These are phyloP conservation scores for Phrynocephalus versicolor DNA, from an alignment of 2,113 vertebrate species.

Conservation along the genomic window DNA sequence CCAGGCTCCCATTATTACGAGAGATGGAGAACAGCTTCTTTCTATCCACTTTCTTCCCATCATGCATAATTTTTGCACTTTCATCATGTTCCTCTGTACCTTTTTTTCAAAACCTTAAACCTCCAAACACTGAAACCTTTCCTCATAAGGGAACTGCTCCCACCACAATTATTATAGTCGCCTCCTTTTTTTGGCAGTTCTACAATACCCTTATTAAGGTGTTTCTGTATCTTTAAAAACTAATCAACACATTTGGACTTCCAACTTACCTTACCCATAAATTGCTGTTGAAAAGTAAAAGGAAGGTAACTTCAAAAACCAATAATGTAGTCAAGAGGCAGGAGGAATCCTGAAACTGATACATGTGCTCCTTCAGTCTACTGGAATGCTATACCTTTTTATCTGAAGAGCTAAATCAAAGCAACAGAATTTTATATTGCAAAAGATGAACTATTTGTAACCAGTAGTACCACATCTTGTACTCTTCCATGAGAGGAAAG, in stretches of 20 bases:
- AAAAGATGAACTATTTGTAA: background rate
- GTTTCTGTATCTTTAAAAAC: background rate
- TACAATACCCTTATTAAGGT: background rate
- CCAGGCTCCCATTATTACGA: background rate
- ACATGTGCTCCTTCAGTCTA: background rate
- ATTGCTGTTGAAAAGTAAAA: background rate
- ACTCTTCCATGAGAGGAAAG: constrained; percentile 1
- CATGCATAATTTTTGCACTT: background rate
- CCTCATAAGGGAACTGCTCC: background rate
- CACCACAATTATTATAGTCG: no score
- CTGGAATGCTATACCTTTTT: background rate
- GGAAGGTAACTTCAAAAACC: background rate
- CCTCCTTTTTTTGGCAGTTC: background rate
- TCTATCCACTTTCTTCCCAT: background rate
- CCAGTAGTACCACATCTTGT: background rate
- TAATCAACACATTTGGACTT: background rate
- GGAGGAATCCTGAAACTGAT: background rate
- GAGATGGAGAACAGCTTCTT: background rate
- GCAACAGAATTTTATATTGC: background rate
- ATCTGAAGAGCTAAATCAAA: background rate
- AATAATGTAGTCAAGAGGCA: background rate
- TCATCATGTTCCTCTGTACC: background rate
- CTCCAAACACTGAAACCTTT: background rate
- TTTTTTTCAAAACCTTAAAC: background rate
- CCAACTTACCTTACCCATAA: background rate